Conservation (phyloP, 2,113 vertebrate genomes). For the Corythornis cristatus region DNA sequence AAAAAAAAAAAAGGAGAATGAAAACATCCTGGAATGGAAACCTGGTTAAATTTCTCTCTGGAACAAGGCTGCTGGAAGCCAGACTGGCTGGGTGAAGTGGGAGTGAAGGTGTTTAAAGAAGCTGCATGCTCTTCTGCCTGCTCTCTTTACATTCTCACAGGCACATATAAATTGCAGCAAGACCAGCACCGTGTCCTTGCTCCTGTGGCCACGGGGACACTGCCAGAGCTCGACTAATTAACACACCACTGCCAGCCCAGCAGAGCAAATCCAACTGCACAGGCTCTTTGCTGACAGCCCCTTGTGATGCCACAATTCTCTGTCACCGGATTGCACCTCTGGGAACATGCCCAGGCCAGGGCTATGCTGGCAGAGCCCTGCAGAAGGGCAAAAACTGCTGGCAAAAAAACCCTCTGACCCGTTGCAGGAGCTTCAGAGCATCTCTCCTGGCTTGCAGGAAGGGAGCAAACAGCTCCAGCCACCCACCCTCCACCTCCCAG, state of each 20-base stretch:
- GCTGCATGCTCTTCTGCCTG: not conserved
- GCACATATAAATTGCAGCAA: not conserved
- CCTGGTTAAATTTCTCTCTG: not conserved
- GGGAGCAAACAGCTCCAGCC: not conserved
- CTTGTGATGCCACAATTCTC: not conserved
- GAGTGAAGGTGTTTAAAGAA: not conserved
- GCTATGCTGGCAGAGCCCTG: not conserved
- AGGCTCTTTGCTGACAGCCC: not conserved
- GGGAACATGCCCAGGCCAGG: not conserved
- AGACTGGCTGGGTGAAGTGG: not conserved
- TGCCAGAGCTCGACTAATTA: not conserved
- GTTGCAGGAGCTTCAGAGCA: not conserved
- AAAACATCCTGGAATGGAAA: not conserved
- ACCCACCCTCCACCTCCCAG: not conserved
- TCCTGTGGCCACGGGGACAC: fast-evolving
- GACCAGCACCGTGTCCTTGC: not conserved
- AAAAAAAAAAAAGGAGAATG: not conserved
- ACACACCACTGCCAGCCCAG: fast-evolving
- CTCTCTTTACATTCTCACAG: not conserved
- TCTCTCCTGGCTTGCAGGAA: not conserved
- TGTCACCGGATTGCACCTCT: not conserved
- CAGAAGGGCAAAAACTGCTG: not conserved
- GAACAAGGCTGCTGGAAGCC: not conserved
- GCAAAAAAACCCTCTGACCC: not conserved
- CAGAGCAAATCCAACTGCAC: not conserved